Base-by-base conservation (phyloP, 2,888 invertebrate species). In the Conistra vaccinii region DNA sequence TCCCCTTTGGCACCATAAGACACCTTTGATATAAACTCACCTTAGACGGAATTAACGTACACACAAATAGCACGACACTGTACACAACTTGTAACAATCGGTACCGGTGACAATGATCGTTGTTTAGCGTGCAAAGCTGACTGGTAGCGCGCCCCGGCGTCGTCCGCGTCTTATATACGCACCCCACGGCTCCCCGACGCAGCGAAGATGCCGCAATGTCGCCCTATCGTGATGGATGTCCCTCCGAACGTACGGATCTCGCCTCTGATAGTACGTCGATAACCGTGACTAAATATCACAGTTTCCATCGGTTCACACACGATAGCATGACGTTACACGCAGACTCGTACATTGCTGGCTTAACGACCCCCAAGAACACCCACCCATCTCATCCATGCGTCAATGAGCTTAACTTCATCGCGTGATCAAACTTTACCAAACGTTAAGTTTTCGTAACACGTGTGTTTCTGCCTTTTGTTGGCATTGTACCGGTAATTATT, bases 141-240 rank as follows among this genome's bases (percentile, higher is more conserved):
- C 95, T 96, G 96, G 88, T 95, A 90, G 88, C 89, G 92, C 93
- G 94, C 93, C 94, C 93, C 90, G 91, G 84, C 90, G 85, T 89
- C 90, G 88, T 89, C 88, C 88, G 86, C 88, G 85, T 89, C 91
- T 94, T 95, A 95, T 96, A 96, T 93, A 91, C 88, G 90, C 92
- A 93, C 94, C 94, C 93, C 93, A 91, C 93, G 88, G 84, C 89
- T 87, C 90, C 88, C 89, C 90, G 87, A 84, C 89, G 83, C 81
- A 82, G 77, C 85, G 91, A 91, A 91, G 93, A 93, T 95, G 94
- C 94, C 85, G 94, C 93, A 94, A 95, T 91, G 90, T 91, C 91
- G 92, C 91, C 93, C 93, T 92, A 93, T 92, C 91, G 90, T 91
- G 91, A 90, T 90, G 82, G 86, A 92, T 90, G 90, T 90, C 87